Evolutionary conservation across 2,113 vertebrate species (phyloP).

Genomic region (Colossoma macropomum): DNA sequence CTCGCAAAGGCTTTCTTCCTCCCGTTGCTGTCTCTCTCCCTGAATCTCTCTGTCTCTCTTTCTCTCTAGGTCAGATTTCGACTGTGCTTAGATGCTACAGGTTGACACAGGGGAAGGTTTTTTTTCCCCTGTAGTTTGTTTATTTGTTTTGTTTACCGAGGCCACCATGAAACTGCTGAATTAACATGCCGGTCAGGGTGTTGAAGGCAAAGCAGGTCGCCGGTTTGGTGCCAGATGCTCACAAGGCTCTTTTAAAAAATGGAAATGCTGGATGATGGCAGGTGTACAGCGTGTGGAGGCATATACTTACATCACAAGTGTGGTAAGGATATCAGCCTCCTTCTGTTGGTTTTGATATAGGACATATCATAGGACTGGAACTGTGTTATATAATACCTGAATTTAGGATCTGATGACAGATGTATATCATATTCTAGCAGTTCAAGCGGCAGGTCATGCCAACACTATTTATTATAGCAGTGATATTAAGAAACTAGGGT

Average conservation of each 20-base stretch:
- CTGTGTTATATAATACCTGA: too few species aligned
- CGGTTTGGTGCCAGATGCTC: conserved; percentile 47
- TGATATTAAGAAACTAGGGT: too few species aligned
- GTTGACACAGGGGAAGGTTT: conserved; percentile 57
- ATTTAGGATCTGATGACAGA: too few species aligned
- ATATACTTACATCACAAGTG: not conserved
- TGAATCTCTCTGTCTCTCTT: conserved; percentile 10
- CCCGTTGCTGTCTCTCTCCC: not conserved
- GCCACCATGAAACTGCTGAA: conserved; percentile 30
- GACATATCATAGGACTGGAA: too few species aligned
- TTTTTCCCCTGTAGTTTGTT: conserved; percentile 50
- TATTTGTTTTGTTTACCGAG: conserved; percentile 45
- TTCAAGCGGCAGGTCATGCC: too few species aligned
- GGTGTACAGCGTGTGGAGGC: conserved; percentile 31
- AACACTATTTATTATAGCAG: too few species aligned
- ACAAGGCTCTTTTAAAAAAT: conserved; percentile 28
- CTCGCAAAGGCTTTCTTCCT: conserved; percentile 1
- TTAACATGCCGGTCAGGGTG: conserved; percentile 28
- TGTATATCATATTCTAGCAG: too few species aligned
- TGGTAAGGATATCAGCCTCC: not conserved
- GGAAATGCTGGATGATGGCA: conserved; percentile 6
- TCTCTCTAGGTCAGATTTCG: conserved; percentile 48
- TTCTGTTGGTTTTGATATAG: too few species aligned
- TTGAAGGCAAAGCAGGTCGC: conserved; percentile 20
- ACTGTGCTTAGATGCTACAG: conserved; percentile 45